phyloP scores from a whole-genome alignment of 2,113 vertebrate species.

The Regulus satrapa region DNA sequence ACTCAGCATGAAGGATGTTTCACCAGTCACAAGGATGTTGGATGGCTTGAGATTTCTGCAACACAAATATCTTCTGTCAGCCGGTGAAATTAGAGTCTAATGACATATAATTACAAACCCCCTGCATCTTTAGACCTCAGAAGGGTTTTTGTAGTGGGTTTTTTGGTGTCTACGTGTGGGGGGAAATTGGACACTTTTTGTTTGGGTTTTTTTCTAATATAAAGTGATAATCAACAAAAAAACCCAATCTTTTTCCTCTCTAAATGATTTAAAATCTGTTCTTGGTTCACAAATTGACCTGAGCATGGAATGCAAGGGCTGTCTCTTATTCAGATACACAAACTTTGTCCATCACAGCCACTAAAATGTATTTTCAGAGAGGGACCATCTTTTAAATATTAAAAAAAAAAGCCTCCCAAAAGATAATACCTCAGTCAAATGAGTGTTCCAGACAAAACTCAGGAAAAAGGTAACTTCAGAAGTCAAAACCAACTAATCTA shows the following conservation, averaged over 20 bases:
- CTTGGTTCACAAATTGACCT: neutral
- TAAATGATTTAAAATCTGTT: neutral
- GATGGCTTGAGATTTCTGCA: constrained; percentile 82
- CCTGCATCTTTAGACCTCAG: neutral
- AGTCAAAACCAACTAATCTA: neutral
- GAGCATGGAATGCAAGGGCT: neutral
- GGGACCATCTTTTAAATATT: neutral
- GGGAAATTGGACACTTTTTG: neutral
- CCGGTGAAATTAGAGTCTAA: neutral
- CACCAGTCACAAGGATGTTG: constrained; percentile 67
- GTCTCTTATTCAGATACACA: neutral
- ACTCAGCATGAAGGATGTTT: constrained; percentile 63
- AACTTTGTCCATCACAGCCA: neutral
- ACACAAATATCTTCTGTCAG: neutral
- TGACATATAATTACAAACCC: neutral
- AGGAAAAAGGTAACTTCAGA: neutral
- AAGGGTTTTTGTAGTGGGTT: neutral
- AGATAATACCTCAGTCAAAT: neutral
- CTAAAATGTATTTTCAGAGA: neutral
- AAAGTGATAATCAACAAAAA: neutral
- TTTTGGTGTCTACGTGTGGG: too few relatives aligned
- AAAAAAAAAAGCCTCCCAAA: neutral
- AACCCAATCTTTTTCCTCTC: neutral
- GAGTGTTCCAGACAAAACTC: neutral
- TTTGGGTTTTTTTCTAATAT: neutral